A percentile compares a stretch with the other conserved stretches of the same genome.
These are phyloP conservation scores for Elgaria multicarinata DNA, from an alignment of 2,113 vertebrate genomes.

Conservation along the genomic window DNA sequence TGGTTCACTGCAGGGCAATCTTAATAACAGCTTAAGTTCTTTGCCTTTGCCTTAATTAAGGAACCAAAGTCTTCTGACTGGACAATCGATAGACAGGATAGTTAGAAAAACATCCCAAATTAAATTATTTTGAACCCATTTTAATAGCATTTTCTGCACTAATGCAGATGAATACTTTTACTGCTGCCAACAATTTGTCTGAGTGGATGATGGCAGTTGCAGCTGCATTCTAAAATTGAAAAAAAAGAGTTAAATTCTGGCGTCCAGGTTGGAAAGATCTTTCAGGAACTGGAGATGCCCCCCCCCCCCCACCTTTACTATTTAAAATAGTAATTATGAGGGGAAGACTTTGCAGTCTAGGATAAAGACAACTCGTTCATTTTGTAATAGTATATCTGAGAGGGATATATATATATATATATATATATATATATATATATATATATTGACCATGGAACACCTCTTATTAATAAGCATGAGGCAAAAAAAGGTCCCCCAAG, in stretches of 20 bases:
- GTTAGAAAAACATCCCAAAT: background rate
- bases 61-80: background rate
- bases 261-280: background rate
- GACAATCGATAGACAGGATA: background rate
- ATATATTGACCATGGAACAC: background rate
- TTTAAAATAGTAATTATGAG: background rate
- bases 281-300: background rate
- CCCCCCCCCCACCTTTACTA: no score
- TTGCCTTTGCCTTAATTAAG: background rate
- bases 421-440: no score
- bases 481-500: background rate
- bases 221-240: background rate
- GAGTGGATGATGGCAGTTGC: background rate
- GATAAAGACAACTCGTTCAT: background rate
- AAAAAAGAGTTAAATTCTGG: background rate
- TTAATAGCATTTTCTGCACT: background rate
- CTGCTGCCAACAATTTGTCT: background rate
- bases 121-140: background rate
- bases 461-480: background rate
- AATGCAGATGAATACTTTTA: background rate
- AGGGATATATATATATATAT: no score
- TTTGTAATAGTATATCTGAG: background rate
- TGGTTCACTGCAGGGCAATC: background rate
- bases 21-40: background rate
- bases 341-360: no score